Base-by-base conservation (phyloP, 2,113 vertebrate species). In the Grammomys surdaster region DNA sequence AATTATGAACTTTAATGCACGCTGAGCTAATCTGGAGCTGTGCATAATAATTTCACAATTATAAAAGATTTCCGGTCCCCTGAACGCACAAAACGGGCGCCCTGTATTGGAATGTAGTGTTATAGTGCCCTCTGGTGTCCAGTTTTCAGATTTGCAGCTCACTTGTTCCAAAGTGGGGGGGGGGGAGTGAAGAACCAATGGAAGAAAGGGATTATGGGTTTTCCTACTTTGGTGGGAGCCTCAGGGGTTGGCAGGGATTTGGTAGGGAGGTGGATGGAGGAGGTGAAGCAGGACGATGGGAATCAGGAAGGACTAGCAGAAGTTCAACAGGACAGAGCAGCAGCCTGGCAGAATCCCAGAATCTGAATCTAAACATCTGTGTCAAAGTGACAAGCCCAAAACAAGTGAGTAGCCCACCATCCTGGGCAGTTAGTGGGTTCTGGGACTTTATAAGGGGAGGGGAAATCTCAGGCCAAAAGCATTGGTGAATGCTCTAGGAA, bases 81-180 rank as follows among this genome's bases (percentile, higher is more conserved):
- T 78, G 51, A 75, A 48, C 26, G 12, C 8, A 46, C 5, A 17
- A 2, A 0, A 14, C 70, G 8, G 19, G 33, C 12, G 26, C 20
- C 3, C 58, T 19, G 14, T 31, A 43, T 94, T 81, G 19, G 67
- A 96, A 86, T 81, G 33, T 36, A 73, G 58, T 90, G 88, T 90
- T 96, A 88, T 95, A 92, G 92, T 90, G 96, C 97, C 97, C 96
- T 94, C 97, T 98, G 96, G 94, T 92, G 97, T 91, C 1, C 2
- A 0, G 5, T 36, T 54, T 28, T 3, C 24, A 81, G 48, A 7
- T 36, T 86, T 86, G 80, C 94, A 48, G 24, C n/a, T 69, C 54
- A 14, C 54, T 33, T 69, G 36, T 72, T 13, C 31, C 43, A 28
- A 88, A 36, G 48, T 7, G 10, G 51, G 10, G 51, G 10, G 10